A percentile compares a stretch with the other conserved stretches of the same genome.
Conservation (phyloP, 2,113 vertebrate species). For the Halcyon senegalensis region DNA sequence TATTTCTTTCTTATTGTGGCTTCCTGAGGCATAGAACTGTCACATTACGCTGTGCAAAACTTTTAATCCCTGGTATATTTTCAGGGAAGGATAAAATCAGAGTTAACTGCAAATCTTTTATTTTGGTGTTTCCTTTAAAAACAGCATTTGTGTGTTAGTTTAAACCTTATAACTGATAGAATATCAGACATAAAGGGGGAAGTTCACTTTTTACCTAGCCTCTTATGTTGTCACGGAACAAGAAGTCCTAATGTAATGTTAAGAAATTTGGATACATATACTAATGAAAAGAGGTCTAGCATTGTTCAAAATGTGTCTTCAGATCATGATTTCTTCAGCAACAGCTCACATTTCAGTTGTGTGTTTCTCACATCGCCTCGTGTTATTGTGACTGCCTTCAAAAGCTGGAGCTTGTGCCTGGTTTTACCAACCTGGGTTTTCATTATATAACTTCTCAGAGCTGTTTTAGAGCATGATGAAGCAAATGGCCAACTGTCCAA, state of each 20-base stretch:
- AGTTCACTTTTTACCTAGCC: not conserved
- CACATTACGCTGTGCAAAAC: not conserved
- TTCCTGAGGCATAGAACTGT: not conserved
- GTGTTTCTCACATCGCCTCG: not conserved
- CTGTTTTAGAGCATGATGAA: not conserved
- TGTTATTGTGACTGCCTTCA: not conserved
- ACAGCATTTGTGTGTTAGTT: rapidly evolving
- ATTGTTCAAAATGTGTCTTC: not conserved
- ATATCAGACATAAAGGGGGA: not conserved
- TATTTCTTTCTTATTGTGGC: not conserved
- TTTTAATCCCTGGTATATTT: not conserved
- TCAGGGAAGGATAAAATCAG: not conserved
- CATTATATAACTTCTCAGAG: not conserved
- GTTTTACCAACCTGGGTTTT: not conserved
- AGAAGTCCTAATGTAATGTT: not conserved
- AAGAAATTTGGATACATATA: not conserved
- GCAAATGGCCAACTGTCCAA: not conserved
- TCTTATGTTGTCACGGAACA: not conserved
- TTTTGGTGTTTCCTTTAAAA: not conserved
- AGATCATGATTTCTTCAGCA: rapidly evolving
- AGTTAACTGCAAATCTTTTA: not conserved
- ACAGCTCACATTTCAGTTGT: not conserved
- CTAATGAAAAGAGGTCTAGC: not conserved
- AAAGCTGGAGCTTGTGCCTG: not conserved
- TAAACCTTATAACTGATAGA: not conserved